Conservation (phyloP, 1,140 invertebrate species). For the Batillaria attramentaria region DNA sequence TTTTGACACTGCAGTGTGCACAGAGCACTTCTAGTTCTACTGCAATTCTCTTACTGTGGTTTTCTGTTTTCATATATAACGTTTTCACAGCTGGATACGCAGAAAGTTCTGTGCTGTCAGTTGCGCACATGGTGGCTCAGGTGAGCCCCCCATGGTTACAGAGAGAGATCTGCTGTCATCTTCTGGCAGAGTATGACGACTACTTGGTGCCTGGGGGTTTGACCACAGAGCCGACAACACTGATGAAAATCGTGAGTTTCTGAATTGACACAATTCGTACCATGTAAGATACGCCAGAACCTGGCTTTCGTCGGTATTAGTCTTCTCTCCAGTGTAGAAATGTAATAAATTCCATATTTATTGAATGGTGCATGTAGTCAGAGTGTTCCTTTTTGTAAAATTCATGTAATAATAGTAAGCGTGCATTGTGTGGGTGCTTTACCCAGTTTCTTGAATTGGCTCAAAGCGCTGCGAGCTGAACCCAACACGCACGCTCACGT, state of each 20-base stretch:
- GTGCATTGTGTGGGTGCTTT: too few species aligned
- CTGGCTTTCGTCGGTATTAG: not conserved
- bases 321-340: not conserved
- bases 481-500: too few species aligned
- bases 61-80: not conserved
- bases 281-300: too few species aligned
- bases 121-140: not conserved
- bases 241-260: conserved; percentile 38
- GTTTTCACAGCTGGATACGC: not conserved
- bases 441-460: too few species aligned
- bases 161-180: conserved; percentile 3
- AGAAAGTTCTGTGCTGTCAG: not conserved
- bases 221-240: conserved; percentile 22
- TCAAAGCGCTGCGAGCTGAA: too few species aligned
- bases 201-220: conserved; percentile 40
- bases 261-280: too few species aligned
- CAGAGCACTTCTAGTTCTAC: too few species aligned
- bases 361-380: not conserved
- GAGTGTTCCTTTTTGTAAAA: not conserved
- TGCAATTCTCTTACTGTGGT: too few species aligned
- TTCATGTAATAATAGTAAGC: too few species aligned
- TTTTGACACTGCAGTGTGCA: too few species aligned
- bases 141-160: conserved; percentile 14
- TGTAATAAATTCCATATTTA: too few species aligned
- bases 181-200: conserved; percentile 39